Conservation (phyloP, 2,113 vertebrate genomes). For the Diphyllodes magnificus region DNA sequence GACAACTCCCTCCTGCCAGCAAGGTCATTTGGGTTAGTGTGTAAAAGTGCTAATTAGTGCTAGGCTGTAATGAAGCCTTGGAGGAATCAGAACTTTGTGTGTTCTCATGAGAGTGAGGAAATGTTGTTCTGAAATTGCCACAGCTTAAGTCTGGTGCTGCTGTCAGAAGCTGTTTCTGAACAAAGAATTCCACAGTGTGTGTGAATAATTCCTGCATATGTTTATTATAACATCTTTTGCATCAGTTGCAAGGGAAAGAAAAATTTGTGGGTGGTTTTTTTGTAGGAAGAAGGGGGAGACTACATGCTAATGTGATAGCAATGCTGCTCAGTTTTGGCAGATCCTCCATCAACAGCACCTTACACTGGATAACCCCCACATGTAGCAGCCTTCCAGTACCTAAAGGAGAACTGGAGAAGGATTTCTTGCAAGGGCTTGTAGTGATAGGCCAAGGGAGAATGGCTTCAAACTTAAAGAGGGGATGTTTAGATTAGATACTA, state of each 20-base stretch:
- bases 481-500: not conserved
- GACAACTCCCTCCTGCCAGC: not conserved
- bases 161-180: not conserved
- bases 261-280: not conserved
- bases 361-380: not conserved
- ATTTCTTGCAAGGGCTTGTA: not conserved
- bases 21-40: not conserved
- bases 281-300: not conserved
- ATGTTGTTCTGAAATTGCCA: not conserved
- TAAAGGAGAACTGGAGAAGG: not conserved
- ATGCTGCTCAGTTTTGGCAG: not conserved
- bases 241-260: not conserved
- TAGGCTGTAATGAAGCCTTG: not conserved
- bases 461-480: not conserved
- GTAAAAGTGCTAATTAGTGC: not conserved
- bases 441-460: not conserved
- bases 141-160: not conserved
- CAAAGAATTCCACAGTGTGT: not conserved
- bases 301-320: not conserved
- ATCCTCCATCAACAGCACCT: not conserved
- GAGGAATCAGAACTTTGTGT: not conserved
- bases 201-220: not conserved
- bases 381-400: not conserved
- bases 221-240: not conserved
- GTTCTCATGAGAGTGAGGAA: not conserved